Base-by-base conservation (phyloP, 2,797 vertebrate genomes). In the Alca torda region DNA sequence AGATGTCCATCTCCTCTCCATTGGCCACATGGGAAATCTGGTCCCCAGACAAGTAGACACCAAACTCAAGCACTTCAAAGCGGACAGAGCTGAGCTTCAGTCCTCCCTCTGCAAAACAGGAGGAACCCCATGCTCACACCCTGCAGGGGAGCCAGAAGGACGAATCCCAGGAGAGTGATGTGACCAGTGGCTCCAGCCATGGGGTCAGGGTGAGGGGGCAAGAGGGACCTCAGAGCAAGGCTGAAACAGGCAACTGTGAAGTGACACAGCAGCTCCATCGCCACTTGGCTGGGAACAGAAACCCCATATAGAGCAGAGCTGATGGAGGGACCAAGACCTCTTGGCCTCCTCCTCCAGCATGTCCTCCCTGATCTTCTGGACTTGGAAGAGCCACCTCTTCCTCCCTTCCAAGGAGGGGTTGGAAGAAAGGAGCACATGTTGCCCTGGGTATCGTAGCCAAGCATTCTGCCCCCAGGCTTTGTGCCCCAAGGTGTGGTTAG, bases 81-180 rank as follows among this genome's bases (percentile, higher is more conserved):
- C 8, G 28, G 18, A 13, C 37, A 72, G 48, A 89, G 23, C 50
- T 51, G 74, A 86, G 33, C 26, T 77, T 41, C 76, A 28, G 41
- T 8, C 35, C 23, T 48, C 35, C 23, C 45, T 50, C 28, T 81
- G 8, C n/a, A 61, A 35, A 45, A 33, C n/a, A 16, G 6, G 17
- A 26, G 9, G 16, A 48, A 7, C 19, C 21, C 8, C 50, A 51
- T 0, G 0, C 5, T 30, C 7, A 1, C 13, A 56, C 1, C 28
- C 45, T 5, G 0, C 24, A 30, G 24, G 5, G 19, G 16, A 77
- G 26, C 26, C 51, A 35, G 35, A 8, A 8, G 25, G 37, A 56
- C 16, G 75, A 16, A 24, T 13, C 11, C 41, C 56, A 70, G 41
- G 35, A 1, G 8, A n/a, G 43, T 2, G 4, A 53, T 12, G 25